Base-by-base conservation (phyloP, 53 echinoderm and acorn worm genomes). In the Luidia sarsii region DNA sequence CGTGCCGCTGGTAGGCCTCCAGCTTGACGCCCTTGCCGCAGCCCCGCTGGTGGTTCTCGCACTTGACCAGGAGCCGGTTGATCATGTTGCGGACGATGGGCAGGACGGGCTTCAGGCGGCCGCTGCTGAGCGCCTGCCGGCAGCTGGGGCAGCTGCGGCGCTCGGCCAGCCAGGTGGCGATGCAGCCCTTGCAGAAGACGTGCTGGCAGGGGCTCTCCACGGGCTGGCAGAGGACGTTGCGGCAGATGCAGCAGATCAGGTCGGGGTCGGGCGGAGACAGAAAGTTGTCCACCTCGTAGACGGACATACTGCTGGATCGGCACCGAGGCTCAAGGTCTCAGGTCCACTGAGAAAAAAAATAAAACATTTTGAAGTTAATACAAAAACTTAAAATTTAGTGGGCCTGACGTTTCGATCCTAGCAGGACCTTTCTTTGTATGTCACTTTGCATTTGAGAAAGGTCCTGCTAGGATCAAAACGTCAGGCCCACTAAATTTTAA, bases 1-100 rank as follows among this genome's bases (percentile, higher is more conserved):
- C 55, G 65, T 97, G 97, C 1, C 30, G 71, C 38, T 85, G 83
- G 56, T 93, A 91, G 61, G 70, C 64, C 59, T 97, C 97, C 33
- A 97, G 86, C 83, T 86, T 88, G 48, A 94, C 50, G 39, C 82
- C 80, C 7, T 83, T 55, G 33, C 31, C 59, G 64, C 97, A 97
- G 39, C 97, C 97, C 24, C 75, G 86, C 5, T 66, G 53, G 48
- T 48, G 48, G 81, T 97, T 93, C 29, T 94, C 89, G 55, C 93
- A 95, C 7, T 70, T 64, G 21, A 97, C 84, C 27, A 94, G 72
- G 55, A 97, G 74, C 20, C 92, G 87, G 71, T 88, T 97, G 80
- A 97, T 97, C 97, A 97, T 97, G 79, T 95, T 97, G 23, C 88
- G 63, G 20, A 97, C 90, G 22, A 97, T 93, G n/a, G 97, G 93